Evolutionary conservation across 2,797 vertebrate species (phyloP).

Genomic region (Masticophis lateralis): DNA sequence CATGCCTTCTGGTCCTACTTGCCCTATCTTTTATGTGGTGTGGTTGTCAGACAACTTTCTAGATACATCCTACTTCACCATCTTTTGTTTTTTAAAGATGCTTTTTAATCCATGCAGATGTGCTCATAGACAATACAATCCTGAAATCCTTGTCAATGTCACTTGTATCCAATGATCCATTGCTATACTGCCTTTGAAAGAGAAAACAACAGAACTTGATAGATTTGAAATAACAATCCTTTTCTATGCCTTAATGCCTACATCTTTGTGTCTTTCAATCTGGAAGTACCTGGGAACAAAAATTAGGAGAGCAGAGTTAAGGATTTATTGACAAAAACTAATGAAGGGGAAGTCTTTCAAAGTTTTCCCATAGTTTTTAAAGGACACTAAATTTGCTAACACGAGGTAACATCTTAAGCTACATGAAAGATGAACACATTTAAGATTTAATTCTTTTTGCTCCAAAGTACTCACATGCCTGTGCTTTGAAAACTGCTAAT

Average conservation of each 20-base stretch:
- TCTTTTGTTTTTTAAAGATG: background rate
- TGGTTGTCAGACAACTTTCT: background rate
- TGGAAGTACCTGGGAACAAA: background rate
- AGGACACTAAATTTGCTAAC: background rate
- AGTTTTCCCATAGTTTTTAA: background rate
- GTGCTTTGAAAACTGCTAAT: background rate
- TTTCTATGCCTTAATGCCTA: background rate
- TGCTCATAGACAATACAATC: background rate
- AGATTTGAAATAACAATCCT: background rate
- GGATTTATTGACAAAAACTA: background rate
- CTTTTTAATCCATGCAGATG: background rate
- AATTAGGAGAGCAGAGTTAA: background rate
- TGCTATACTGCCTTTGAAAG: background rate
- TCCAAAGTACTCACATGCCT: background rate
- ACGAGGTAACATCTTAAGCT: background rate
- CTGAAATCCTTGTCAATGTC: background rate
- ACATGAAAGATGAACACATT: background rate
- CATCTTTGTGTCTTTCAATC: background rate
- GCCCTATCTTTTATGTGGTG: background rate
- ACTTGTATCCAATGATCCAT: background rate
- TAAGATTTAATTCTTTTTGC: background rate
- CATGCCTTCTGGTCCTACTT: background rate
- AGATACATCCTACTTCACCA: background rate
- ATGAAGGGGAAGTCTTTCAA: background rate
- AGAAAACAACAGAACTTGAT: background rate